Evolutionary conservation across 2,888 invertebrate species (phyloP).

Genomic region (Gortyna flavago): DNA sequence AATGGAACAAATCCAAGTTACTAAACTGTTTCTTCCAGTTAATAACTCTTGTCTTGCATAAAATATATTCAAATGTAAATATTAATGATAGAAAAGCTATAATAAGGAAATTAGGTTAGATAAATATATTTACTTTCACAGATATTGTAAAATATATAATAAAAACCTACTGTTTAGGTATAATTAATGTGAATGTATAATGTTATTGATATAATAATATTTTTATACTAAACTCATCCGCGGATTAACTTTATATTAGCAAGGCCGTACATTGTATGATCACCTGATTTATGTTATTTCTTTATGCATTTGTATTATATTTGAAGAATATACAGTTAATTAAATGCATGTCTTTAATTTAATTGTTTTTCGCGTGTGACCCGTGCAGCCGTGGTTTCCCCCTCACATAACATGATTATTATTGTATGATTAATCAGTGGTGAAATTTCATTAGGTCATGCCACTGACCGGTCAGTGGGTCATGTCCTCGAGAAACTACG

Average conservation of each 20-base stretch:
- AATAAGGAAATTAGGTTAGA: conserved; percentile 35
- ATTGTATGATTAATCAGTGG: neutral
- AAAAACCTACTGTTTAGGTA: conserved; percentile 57
- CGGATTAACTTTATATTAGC: conserved; percentile 60
- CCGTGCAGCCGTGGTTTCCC: no score
- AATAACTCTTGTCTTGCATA: conserved; percentile 26
- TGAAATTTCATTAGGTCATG: neutral
- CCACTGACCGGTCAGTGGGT: neutral
- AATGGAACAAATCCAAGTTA: conserved; percentile 32
- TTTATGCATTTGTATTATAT: conserved; percentile 63
- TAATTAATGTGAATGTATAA: conserved; percentile 67
- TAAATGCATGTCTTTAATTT: conserved; percentile 25
- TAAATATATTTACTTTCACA: conserved; percentile 51
- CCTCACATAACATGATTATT: neutral
- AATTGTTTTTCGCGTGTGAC: neutral
- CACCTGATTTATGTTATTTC: conserved; percentile 60
- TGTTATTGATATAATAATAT: conserved; percentile 72
- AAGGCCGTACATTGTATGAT: conserved; percentile 41
- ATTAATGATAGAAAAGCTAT: conserved; percentile 39
- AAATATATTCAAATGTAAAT: conserved; percentile 57
- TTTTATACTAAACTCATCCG: conserved; percentile 72
- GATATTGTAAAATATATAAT: conserved; percentile 58
- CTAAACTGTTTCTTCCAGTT: conserved; percentile 40
- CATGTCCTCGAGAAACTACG: neutral
- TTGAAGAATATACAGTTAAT: conserved; percentile 65